These are phyloP conservation scores for Falco biarmicus DNA, from an alignment of 2,797 vertebrate species.

Conservation along the genomic window DNA sequence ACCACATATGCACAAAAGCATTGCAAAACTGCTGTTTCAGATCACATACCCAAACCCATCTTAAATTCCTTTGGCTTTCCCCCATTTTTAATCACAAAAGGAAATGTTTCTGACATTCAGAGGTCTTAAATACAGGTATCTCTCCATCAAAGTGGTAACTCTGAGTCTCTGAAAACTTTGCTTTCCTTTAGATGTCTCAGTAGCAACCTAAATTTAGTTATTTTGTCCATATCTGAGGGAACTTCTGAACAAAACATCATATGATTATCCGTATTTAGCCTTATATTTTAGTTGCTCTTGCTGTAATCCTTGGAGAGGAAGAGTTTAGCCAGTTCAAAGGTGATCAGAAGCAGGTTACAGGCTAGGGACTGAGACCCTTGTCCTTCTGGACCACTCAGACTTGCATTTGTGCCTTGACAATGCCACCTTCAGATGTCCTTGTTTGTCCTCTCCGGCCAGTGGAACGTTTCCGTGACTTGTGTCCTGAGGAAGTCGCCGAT, in stretches of 20 bases:
- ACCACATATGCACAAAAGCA: neutral
- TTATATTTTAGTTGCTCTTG: neutral
- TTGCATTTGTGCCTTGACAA: conserved; percentile 77
- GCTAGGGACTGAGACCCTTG: neutral
- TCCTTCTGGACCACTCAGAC: neutral
- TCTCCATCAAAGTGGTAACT: neutral
- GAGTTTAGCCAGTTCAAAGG: neutral
- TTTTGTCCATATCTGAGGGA: neutral
- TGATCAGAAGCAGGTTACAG: neutral
- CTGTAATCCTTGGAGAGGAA: neutral
- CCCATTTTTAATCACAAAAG: neutral
- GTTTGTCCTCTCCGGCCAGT: conserved; percentile 87
- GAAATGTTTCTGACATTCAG: neutral
- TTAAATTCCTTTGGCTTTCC: neutral
- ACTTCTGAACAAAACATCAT: neutral
- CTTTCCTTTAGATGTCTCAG: neutral
- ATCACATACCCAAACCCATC: neutral
- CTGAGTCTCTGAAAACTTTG: neutral
- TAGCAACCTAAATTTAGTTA: neutral
- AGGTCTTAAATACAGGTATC: neutral
- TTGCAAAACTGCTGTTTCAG: neutral
- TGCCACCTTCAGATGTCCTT: conserved; percentile 81
- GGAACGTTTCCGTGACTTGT: conserved; percentile 88
- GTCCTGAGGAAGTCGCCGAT: conserved; percentile 86
- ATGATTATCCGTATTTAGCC: neutral